Conservation (phyloP, 1,140 invertebrate genomes). For the Rhagoletis zephyria region DNA sequence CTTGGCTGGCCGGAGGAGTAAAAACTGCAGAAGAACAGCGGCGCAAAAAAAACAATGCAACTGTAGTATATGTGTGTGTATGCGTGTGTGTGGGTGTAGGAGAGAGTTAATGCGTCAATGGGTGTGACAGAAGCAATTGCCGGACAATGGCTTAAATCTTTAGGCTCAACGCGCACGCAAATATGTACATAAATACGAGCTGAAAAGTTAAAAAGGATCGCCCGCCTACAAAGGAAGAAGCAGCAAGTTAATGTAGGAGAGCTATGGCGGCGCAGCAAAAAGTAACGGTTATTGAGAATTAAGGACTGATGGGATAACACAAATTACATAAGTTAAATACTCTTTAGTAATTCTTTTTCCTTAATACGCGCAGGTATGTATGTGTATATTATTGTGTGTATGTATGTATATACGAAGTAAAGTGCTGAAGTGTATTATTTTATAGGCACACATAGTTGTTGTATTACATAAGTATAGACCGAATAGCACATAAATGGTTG, state of each 20-base stretch:
- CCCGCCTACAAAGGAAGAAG: background rate
- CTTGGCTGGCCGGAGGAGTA: conserved; percentile 78
- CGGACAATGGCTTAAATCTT: background rate
- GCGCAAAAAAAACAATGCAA: conserved; percentile 10
- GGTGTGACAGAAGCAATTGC: conserved; percentile 19
- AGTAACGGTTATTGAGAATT: conserved; percentile 57
- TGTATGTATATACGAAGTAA: background rate
- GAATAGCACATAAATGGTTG: background rate
- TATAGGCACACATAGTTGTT: background rate
- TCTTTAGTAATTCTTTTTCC: background rate
- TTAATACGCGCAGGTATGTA: background rate
- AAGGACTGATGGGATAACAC: conserved; percentile 60
- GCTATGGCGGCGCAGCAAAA: background rate
- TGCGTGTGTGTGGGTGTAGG: conserved; percentile 7
- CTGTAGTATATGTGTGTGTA: conserved; percentile 3
- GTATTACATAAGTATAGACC: background rate
- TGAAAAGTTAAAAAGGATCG: background rate
- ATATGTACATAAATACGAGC: background rate
- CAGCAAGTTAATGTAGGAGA: background rate
- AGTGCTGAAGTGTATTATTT: too few species aligned
- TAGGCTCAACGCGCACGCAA: background rate
- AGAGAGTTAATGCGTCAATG: background rate
- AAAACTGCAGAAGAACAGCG: background rate
- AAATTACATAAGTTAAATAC: background rate
- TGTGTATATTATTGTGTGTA: background rate